A percentile compares a stretch with the other conserved stretches of the same genome.
These are phyloP conservation scores for Parnassius mnemosyne DNA, from an alignment of 2,888 invertebrate genomes.

Conservation along the genomic window DNA sequence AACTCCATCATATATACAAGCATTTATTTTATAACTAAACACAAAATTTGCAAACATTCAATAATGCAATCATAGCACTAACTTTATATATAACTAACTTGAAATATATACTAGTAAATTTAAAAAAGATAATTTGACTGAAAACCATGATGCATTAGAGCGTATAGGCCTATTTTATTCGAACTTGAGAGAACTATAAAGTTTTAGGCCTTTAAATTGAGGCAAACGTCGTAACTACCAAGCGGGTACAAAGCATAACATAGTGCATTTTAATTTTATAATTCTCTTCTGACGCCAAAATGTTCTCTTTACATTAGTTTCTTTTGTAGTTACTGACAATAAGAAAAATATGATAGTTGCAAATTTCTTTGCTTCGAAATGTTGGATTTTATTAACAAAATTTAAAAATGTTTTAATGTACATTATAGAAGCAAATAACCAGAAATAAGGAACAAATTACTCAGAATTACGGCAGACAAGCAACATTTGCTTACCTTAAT, in stretches of 20 bases:
- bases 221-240: conserved; percentile 42
- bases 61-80: conserved; percentile 77
- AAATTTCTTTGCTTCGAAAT: background rate
- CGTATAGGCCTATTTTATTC: conserved; percentile 47
- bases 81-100: conserved; percentile 68
- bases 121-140: conserved; percentile 46
- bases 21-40: conserved; percentile 78
- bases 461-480: background rate
- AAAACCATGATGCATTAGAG: conserved; percentile 46
- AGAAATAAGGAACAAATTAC: background rate
- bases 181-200: conserved; percentile 38
- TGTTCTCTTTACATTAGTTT: too few species aligned
- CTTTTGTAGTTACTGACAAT: too few species aligned
- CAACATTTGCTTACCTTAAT: background rate
- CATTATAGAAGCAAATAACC: background rate
- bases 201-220: conserved; percentile 45
- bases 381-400: background rate
- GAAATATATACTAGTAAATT: conserved; percentile 63
- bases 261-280: conserved; percentile 19
- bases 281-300: conserved; percentile 8
- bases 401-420: background rate
- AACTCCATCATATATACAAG: conserved; percentile 66
- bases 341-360: too few species aligned
- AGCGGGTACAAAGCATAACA: conserved; percentile 47
- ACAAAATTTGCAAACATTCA: conserved; percentile 77